Conservation (phyloP, 2,888 invertebrate species). For the Emmelina monodactyla region DNA sequence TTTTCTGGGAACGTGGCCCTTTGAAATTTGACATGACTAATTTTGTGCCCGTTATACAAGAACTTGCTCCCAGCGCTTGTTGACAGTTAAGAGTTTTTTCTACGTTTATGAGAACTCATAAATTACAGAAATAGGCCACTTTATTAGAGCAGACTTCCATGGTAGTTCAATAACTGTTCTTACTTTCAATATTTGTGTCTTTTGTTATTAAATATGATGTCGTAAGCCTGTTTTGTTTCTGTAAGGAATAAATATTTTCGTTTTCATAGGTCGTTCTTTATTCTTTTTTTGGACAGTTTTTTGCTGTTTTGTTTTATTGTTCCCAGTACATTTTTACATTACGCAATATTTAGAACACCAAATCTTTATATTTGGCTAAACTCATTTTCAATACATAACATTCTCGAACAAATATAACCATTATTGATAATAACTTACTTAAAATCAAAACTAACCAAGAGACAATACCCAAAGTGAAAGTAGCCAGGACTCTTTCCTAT, state of each 20-base stretch:
- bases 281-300: slow-evolving; percentile 4
- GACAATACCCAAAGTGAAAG: slow-evolving; percentile 42
- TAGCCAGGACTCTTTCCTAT: slow-evolving; percentile 29
- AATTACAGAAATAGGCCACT: slow-evolving; percentile 55
- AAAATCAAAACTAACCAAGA: too few relatives aligned
- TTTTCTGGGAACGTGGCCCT: slow-evolving; percentile 45
- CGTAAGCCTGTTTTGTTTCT: slow-evolving; percentile 27
- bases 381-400: too few relatives aligned
- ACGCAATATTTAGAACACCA: background rate
- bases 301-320: background rate
- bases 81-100: slow-evolving; percentile 50
- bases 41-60: slow-evolving; percentile 48
- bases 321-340: too few relatives aligned
- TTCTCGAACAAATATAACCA: background rate
- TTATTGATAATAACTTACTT: background rate
- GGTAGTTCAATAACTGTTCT: slow-evolving; percentile 59
- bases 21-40: slow-evolving; percentile 38
- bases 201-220: slow-evolving; percentile 22
- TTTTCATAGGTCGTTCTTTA: slow-evolving; percentile 31
- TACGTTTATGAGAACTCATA: slow-evolving; percentile 48
- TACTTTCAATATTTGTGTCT: slow-evolving; percentile 47
- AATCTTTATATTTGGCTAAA: too few relatives aligned
- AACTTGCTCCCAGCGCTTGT: slow-evolving; percentile 25
- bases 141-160: slow-evolving; percentile 55
- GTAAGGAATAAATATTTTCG: slow-evolving; percentile 40